Evolutionary conservation across 1,140 invertebrate species (phyloP).

Genomic region (Panagrolaimus sp.): DNA sequence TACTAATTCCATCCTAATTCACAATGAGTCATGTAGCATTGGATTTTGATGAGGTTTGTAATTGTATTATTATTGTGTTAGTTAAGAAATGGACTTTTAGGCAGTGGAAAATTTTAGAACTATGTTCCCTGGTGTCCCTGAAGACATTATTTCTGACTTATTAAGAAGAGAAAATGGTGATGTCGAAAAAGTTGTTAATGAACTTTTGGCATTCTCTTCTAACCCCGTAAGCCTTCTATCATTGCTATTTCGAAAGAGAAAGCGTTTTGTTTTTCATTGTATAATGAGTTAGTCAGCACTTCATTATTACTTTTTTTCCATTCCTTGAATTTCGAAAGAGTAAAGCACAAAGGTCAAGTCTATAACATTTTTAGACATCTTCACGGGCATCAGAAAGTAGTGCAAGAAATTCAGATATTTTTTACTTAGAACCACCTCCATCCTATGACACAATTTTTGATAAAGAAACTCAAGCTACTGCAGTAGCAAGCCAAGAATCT

Average conservation of each 20-base stretch:
- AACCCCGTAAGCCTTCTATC: neutral
- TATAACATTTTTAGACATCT: neutral
- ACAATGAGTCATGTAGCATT: no score
- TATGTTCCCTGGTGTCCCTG: slow-evolving; percentile 36
- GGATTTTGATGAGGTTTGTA: no score
- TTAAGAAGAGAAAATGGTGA: slow-evolving; percentile 33
- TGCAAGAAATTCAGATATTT: neutral
- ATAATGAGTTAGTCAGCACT: neutral
- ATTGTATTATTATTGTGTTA: no score
- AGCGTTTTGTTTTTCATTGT: neutral
- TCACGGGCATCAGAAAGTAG: neutral
- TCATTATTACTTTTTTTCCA: neutral
- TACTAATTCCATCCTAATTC: no score
- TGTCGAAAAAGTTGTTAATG: slow-evolving; percentile 30
- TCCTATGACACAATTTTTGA: neutral
- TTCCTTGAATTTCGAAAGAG: neutral
- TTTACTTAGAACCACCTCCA: neutral
- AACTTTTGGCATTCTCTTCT: slow-evolving; percentile 23
- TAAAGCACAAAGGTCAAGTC: neutral
- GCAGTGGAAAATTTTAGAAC: slow-evolving; percentile 39
- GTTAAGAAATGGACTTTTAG: slow-evolving; percentile 18
- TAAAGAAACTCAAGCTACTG: neutral
- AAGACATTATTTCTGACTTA: slow-evolving; percentile 29
- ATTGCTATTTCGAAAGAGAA: slow-evolving; percentile 9
- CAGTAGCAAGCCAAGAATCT: neutral